phyloP scores from a whole-genome alignment of 2,797 vertebrate genomes.

The Kryptolebias ocellatus region DNA sequence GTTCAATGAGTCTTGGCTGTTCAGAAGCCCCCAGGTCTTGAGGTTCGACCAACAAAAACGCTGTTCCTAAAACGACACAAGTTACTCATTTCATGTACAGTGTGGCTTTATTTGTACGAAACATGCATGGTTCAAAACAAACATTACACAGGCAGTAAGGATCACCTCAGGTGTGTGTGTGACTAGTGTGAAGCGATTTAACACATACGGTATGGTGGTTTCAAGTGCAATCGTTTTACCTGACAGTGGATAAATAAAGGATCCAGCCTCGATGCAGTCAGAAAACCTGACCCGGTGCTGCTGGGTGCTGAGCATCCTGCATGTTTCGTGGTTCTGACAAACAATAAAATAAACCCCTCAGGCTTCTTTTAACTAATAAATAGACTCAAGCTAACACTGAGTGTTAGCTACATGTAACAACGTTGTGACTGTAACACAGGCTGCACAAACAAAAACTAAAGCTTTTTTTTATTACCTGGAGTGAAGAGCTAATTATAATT shows the following conservation, averaged over 20 bases:
- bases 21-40: slow-evolving; percentile 71
- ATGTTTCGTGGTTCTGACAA: slow-evolving; percentile 82
- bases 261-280: slow-evolving; percentile 83
- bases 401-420: background rate
- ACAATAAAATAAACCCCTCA: background rate
- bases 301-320: slow-evolving; percentile 77
- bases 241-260: slow-evolving; percentile 90
- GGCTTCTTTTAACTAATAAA: too few species aligned
- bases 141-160: too few species aligned
- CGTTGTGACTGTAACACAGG: too few species aligned
- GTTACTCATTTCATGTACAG: background rate
- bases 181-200: too few species aligned
- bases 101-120: background rate
- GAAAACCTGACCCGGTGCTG: slow-evolving; percentile 89
- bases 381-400: background rate
- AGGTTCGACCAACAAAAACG: slow-evolving; percentile 88
- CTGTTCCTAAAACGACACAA: slow-evolving; percentile 80
- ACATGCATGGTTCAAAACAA: too few species aligned
- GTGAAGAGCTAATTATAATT: slow-evolving; percentile 85
- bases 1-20: slow-evolving; percentile 69
- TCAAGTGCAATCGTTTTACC: slow-evolving; percentile 74
- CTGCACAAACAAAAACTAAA: too few species aligned
- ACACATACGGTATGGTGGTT: too few species aligned
- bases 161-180: too few species aligned
- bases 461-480: slow-evolving; percentile 75